Evolutionary conservation across 2,888 invertebrate genomes (phyloP).

Genomic region (Meandrusa payeni): DNA sequence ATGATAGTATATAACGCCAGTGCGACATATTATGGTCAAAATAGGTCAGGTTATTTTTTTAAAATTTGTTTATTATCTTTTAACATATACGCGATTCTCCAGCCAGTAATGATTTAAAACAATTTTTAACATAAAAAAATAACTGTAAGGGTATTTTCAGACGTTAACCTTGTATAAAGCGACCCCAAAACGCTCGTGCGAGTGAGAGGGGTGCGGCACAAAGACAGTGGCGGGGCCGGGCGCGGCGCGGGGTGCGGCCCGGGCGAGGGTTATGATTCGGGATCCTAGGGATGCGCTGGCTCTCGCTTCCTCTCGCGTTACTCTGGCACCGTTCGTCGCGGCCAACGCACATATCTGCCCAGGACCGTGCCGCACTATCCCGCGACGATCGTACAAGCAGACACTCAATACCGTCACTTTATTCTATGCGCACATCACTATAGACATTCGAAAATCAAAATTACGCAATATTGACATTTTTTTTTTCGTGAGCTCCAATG

Average conservation of each 20-base stretch:
- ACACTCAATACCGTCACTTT: slow-evolving; percentile 27
- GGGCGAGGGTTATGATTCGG: slow-evolving; percentile 76
- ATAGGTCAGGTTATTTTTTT: too few relatives aligned
- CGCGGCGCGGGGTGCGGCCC: slow-evolving; percentile 59
- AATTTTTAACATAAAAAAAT: slow-evolving; percentile 29
- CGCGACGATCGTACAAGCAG: slow-evolving; percentile 41
- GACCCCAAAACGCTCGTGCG: slow-evolving; percentile 53
- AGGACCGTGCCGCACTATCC: slow-evolving; percentile 43
- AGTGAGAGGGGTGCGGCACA: slow-evolving; percentile 72
- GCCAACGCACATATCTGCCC: slow-evolving; percentile 59
- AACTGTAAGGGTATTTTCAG: slow-evolving; percentile 50
- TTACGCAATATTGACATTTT: slow-evolving; percentile 17
- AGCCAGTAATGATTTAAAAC: not conserved
- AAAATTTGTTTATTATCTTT: too few relatives aligned
- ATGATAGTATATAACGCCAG: too few relatives aligned
- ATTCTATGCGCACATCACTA: slow-evolving; percentile 39
- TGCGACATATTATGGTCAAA: too few relatives aligned
- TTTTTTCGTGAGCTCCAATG: slow-evolving; percentile 18
- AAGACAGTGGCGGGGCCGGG: slow-evolving; percentile 59
- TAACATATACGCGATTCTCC: too few relatives aligned
- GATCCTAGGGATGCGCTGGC: slow-evolving; percentile 80
- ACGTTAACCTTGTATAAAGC: slow-evolving; percentile 59
- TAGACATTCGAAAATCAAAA: slow-evolving; percentile 31
- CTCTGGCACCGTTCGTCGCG: slow-evolving; percentile 72
- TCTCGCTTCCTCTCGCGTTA: slow-evolving; percentile 78